A percentile compares a stretch with the other conserved stretches of the same genome.
Evolutionary conservation across 2,888 invertebrate species (phyloP).

Genomic region (Brachyopa scutellaris): DNA sequence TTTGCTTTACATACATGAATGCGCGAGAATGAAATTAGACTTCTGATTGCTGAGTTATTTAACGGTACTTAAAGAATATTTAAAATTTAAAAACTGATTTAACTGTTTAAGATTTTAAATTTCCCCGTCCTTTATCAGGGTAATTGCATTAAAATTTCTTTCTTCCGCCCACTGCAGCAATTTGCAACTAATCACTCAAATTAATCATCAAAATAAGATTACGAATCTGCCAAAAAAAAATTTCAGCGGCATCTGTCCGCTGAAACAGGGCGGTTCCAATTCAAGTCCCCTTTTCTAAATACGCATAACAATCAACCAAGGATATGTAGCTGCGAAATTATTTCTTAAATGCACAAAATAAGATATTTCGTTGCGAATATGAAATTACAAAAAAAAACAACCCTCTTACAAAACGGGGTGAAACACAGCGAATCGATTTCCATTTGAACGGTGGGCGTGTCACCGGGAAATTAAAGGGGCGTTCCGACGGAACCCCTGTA

Average conservation of each 20-base stretch:
- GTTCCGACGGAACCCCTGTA: slow-evolving; percentile 70
- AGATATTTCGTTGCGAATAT: slow-evolving; percentile 42
- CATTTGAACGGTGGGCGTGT: slow-evolving; percentile 61
- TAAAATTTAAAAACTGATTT: too few relatives aligned
- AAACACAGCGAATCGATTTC: slow-evolving; percentile 39
- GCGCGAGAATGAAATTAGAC: too few relatives aligned
- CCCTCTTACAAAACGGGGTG: slow-evolving; percentile 40
- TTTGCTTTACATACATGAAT: too few relatives aligned
- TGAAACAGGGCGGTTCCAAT: slow-evolving; percentile 40
- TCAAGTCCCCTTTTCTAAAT: not conserved
- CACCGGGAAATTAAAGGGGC: slow-evolving; percentile 66
- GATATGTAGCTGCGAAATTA: not conserved
- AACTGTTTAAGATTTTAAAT: too few relatives aligned
- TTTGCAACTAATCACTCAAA: not conserved
- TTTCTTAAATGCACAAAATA: slow-evolving; percentile 40
- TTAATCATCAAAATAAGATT: not conserved
- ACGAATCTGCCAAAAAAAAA: not conserved
- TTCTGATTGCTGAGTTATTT: too few relatives aligned
- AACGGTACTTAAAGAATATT: too few relatives aligned
- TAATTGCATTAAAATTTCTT: too few relatives aligned
- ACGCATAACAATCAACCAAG: slow-evolving; percentile 18
- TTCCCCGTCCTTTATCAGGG: too few relatives aligned
- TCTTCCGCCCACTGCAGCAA: not conserved
- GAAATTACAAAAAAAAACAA: slow-evolving; percentile 22
- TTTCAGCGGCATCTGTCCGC: slow-evolving; percentile 24